These are phyloP conservation scores for Lepeophtheirus nordmannii DNA, from an alignment of 2,888 invertebrate species.

Conservation along the genomic window DNA sequence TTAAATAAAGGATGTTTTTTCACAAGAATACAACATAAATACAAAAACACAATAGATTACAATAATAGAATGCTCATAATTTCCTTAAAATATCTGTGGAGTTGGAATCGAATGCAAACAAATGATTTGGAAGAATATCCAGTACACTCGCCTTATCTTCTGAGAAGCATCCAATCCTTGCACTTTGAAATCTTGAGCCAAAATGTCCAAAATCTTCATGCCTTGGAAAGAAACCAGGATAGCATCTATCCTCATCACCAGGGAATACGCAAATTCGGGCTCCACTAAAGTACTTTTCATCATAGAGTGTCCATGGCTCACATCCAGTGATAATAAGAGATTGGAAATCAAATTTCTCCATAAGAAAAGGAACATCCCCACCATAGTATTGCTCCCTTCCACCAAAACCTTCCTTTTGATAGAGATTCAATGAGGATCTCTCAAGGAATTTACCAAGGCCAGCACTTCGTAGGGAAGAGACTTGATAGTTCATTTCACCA, in stretches of 20 bases:
- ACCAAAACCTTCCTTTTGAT: background rate
- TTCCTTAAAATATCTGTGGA: no score
- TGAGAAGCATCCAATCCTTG: conserved; percentile 7
- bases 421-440: background rate
- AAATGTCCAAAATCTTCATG: background rate
- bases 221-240: conserved; percentile 9
- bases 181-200: background rate
- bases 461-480: background rate
- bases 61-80: no score
- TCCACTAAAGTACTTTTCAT: conserved; percentile 2
- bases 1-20: no score
- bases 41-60: no score
- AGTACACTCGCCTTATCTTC: background rate
- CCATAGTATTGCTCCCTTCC: background rate
- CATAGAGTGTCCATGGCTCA: conserved; percentile 4
- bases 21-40: no score
- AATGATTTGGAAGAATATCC: background rate
- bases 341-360: background rate
- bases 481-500: background rate
- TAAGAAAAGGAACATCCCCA: background rate
- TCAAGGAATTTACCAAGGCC: background rate
- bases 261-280: conserved; percentile 4
- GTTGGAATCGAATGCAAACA: background rate
- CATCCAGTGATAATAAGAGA: conserved; percentile 8
- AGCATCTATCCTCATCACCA: conserved; percentile 6